phyloP scores from a whole-genome alignment of 1,140 invertebrate genomes.

The Dendroctonus ponderosae region DNA sequence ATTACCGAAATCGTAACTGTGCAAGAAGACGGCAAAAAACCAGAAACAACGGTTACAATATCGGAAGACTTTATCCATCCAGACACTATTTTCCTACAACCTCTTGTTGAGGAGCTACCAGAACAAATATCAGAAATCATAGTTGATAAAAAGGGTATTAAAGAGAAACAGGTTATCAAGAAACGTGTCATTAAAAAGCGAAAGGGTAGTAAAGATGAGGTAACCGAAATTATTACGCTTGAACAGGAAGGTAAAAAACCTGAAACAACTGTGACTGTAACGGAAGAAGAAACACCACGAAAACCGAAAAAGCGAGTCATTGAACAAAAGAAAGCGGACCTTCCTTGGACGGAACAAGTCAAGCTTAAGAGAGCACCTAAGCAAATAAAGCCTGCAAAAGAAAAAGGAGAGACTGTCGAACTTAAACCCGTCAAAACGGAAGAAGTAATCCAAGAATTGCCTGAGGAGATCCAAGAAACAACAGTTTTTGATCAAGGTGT shows the following conservation, averaged over 20 bases:
- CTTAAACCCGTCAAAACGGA: constrained; percentile 6
- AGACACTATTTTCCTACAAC: constrained; percentile 26
- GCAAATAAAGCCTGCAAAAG: constrained; percentile 40
- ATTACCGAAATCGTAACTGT: constrained; percentile 40
- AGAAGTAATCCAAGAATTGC: constrained; percentile 46
- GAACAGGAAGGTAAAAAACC: constrained; percentile 51
- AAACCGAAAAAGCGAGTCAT: constrained; percentile 41
- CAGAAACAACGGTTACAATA: constrained; percentile 33
- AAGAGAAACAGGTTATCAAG: constrained; percentile 43
- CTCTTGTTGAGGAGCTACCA: constrained; percentile 47
- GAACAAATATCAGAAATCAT: constrained; percentile 47
- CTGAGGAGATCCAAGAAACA: constrained; percentile 37
- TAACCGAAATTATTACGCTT: constrained; percentile 53
- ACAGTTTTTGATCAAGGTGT: constrained; percentile 43
- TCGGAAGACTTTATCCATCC: constrained; percentile 48
- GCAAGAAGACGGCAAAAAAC: constrained; percentile 27
- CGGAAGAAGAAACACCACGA: constrained; percentile 39
- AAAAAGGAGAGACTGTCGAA: constrained; percentile 34
- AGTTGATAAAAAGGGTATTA: constrained; percentile 48
- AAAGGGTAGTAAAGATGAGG: constrained; percentile 51
- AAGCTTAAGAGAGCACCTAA: constrained; percentile 50
- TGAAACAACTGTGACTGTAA: constrained; percentile 41
- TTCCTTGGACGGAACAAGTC: constrained; percentile 53
- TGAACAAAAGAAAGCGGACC: constrained; percentile 45
- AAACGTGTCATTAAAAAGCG: constrained; percentile 51